Evolutionary conservation across 2,797 vertebrate genomes (phyloP).

Genomic region (Falco cherrug): DNA sequence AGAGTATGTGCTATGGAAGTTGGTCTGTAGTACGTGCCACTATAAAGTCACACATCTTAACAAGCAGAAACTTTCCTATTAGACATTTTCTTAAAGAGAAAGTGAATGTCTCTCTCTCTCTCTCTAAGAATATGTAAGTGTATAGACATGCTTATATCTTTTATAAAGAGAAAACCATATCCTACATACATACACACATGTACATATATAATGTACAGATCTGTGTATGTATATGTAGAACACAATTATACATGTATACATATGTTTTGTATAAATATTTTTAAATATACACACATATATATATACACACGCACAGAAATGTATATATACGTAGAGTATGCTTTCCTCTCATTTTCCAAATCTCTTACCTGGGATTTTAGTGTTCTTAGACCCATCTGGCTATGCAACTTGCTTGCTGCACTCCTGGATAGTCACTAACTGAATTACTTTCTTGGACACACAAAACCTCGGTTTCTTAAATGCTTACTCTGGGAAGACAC

Average conservation of each 20-base stretch:
- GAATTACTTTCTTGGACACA: neutral
- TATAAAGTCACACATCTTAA: neutral
- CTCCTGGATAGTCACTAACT: neutral
- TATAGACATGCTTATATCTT: neutral
- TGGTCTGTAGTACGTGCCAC: too few species aligned
- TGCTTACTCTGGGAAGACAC: neutral
- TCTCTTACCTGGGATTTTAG: neutral
- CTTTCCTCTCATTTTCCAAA: neutral
- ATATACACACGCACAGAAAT: accelerated
- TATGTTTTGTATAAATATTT: neutral
- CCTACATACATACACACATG: neutral
- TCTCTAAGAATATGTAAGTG: neutral
- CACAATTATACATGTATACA: neutral
- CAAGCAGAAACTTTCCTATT: neutral
- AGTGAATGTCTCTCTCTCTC: neutral
- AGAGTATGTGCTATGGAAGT: neutral
- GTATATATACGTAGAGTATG: neutral
- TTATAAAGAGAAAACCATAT: neutral
- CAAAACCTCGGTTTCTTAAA: neutral
- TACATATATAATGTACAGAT: neutral
- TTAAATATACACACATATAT: neutral
- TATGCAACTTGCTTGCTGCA: neutral
- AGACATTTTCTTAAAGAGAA: neutral
- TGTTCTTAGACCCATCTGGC: neutral
- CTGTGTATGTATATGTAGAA: neutral